A percentile compares a stretch with the other conserved stretches of the same genome.
Conservation (phyloP, 2,797 vertebrate genomes). For the Moxostoma hubbsi region DNA sequence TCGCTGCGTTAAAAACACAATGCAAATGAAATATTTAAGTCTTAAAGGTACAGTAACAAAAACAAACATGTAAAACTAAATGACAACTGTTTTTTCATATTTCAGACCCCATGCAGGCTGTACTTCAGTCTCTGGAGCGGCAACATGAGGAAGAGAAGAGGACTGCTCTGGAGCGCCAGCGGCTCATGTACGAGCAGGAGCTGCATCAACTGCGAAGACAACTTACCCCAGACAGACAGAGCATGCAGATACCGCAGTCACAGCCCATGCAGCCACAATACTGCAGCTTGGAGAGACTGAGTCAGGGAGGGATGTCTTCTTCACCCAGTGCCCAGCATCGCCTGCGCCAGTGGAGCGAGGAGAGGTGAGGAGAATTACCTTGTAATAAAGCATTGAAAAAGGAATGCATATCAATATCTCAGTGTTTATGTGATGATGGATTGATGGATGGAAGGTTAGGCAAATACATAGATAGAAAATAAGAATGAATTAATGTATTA, state of each 20-base stretch:
- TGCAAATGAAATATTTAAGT: background rate
- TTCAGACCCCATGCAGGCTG: constrained; percentile 91
- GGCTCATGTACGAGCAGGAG: constrained; percentile 92
- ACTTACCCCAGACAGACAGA: constrained; percentile 84
- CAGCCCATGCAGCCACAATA: constrained; percentile 82
- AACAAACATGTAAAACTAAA: no score
- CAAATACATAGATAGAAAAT: no score
- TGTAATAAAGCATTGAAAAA: no score
- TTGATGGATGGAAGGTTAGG: no score
- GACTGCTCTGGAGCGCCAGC: constrained; percentile 88
- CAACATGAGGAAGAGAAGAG: constrained; percentile 95
- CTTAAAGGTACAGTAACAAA: no score
- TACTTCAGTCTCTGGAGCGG: constrained; percentile 89
- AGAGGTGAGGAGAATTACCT: constrained; percentile 79
- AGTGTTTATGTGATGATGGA: no score
- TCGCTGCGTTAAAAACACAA: background rate
- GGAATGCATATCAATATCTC: background rate
- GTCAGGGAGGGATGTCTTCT: constrained; percentile 78
- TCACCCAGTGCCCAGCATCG: constrained; percentile 89
- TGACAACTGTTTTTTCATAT: background rate
- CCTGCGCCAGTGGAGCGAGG: constrained; percentile 91
- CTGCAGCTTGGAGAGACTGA: constrained; percentile 88
- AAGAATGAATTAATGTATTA: no score
- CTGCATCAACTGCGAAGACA: constrained; percentile 87
- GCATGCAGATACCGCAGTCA: constrained; percentile 68